Base-by-base conservation (phyloP, 2,113 vertebrate genomes). In the Thamnaconus septentrionalis region DNA sequence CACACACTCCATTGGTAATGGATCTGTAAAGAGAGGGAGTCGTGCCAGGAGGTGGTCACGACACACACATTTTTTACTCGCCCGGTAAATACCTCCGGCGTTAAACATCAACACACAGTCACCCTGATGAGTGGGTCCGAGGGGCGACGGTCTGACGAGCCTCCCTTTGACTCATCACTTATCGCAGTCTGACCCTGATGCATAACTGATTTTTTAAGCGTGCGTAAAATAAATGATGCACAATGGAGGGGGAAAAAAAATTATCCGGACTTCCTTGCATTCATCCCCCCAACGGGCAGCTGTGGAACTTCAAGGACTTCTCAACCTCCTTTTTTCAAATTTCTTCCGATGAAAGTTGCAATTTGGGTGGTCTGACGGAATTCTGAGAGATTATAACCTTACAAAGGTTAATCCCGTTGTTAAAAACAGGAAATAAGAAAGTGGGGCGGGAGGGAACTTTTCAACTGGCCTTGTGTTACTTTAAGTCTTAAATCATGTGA, bases 101-200 rank as follows among this genome's bases (percentile, higher is more conserved):
- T 82, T 75, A 75, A 83, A 73, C 82, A 84, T 79, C 83, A 76
- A 61, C 72, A 78, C 50, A 18, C 75, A 65, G 82, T 82, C 83
- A 81, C 59, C 59, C 63, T 63, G 74, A 69, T 71, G 74, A 83
- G 73, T 70, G 67, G 18, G 59, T 43, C 55, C 7, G 45, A 68
- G 67, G 61, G 79, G 81, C 73, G 67, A 66, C 81, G 64, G 64
- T 68, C 66, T 67, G 59, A 53, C 56, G 47, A 60, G 59, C 62
- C 45, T 53, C 31, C 59, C 52, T 59, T 69, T 79, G 79, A 89
- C 75, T 86, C 81, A 80, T 11, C 9, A 63, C 41, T 46, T 62
- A 53, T 66, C 73, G 60, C 39, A 54, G 63, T 72, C 55, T 69
- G 68, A 70, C 57, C 18, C 57, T 4, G 1, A 40, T 8, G 44